These are phyloP conservation scores for Abrostola tripartita DNA, from an alignment of 2,888 invertebrate species.

Conservation along the genomic window DNA sequence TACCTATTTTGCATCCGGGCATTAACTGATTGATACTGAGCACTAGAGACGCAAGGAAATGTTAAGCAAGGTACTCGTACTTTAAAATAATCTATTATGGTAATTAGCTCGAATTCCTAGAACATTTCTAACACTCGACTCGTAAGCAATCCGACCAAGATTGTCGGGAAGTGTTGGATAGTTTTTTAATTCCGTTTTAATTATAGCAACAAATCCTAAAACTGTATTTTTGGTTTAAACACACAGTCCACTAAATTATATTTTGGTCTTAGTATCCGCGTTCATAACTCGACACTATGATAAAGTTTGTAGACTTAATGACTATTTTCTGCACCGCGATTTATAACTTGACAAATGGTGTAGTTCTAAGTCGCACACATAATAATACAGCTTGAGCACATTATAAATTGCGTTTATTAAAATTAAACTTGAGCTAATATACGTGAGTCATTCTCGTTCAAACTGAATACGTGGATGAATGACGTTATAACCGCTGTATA, in stretches of 20 bases:
- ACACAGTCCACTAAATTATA: slow-evolving; percentile 1
- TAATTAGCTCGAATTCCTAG: slow-evolving; percentile 41
- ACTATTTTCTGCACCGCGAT: slow-evolving; percentile 24
- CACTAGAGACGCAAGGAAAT: slow-evolving; percentile 25
- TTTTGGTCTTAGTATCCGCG: neutral
- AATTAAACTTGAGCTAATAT: slow-evolving; percentile 28
- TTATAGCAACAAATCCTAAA: slow-evolving; percentile 12
- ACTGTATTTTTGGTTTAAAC: neutral
- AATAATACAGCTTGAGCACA: slow-evolving; percentile 38
- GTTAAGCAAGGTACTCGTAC: slow-evolving; percentile 25
- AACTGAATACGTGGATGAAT: slow-evolving; percentile 16
- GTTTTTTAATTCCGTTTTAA: slow-evolving; percentile 17
- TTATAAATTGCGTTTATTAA: slow-evolving; percentile 49
- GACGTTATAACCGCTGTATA: slow-evolving; percentile 4
- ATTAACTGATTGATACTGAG: slow-evolving; percentile 55
- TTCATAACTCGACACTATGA: slow-evolving; percentile 12
- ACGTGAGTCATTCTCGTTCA: slow-evolving; percentile 32
- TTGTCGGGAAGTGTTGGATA: slow-evolving; percentile 25
- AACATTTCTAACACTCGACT: slow-evolving; percentile 33
- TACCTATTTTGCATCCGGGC: slow-evolving; percentile 68
- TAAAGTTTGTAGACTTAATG: slow-evolving; percentile 12
- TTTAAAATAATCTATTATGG: slow-evolving; percentile 39
- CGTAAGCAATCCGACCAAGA: slow-evolving; percentile 19
- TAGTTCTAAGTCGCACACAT: slow-evolving; percentile 26
- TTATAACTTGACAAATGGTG: slow-evolving; percentile 41